phyloP scores from a whole-genome alignment of 2,888 invertebrate genomes.

The Pachydiplax longipennis region DNA sequence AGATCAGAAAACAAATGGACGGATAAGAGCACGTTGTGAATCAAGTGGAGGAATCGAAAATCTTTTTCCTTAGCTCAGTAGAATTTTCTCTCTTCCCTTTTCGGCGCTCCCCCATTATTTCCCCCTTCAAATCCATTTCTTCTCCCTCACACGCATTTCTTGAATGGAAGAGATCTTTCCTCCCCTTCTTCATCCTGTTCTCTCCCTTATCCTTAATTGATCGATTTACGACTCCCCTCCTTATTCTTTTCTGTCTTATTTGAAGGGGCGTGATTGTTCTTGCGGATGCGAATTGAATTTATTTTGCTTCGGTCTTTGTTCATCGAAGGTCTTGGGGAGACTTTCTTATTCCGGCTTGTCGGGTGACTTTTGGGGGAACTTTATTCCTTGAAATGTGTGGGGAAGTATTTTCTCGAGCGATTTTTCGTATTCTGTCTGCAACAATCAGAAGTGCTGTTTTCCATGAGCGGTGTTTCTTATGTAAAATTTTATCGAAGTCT shows the following conservation, averaged over 20 bases:
- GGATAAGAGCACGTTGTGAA: background rate
- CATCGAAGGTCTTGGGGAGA: too few species aligned
- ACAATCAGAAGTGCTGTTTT: too few species aligned
- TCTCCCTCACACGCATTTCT: background rate
- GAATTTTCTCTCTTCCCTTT: background rate
- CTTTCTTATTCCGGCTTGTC: too few species aligned
- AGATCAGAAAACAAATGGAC: background rate
- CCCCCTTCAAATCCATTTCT: background rate
- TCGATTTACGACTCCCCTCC: background rate
- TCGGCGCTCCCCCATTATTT: background rate
- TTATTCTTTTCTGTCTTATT: background rate
- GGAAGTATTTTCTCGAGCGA: too few species aligned
- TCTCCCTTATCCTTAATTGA: background rate
- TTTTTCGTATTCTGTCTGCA: too few species aligned
- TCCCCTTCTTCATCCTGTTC: background rate
- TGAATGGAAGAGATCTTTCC: background rate
- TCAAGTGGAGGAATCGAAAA: background rate
- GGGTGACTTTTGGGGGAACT: too few species aligned
- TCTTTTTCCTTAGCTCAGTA: background rate
- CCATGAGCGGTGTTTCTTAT: too few species aligned
- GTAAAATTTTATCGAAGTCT: too few species aligned
- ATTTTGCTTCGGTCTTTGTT: too few species aligned
- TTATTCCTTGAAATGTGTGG: too few species aligned
- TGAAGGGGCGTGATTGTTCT: background rate
- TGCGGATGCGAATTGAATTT: background rate